A percentile compares a stretch with the other conserved stretches of the same genome.
Evolutionary conservation across 2,797 vertebrate species (phyloP).

Genomic region (Hemitrygon akajei): DNA sequence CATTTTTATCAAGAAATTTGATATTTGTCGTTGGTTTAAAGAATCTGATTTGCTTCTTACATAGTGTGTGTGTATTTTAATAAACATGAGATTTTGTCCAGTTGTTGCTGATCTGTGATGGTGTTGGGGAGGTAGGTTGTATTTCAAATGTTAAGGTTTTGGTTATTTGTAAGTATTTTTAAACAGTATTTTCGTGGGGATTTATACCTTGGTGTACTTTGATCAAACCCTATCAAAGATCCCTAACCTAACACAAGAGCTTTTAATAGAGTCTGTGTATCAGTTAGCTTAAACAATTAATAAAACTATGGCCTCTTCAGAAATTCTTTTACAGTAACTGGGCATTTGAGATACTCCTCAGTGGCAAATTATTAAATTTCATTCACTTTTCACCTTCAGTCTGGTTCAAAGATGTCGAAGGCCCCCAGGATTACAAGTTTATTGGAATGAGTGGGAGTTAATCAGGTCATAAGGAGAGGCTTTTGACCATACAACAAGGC

Average conservation of each 20-base stretch:
- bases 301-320: neutral
- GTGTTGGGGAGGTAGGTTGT: neutral
- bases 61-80: neutral
- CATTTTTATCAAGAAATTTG: neutral
- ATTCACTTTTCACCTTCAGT: neutral
- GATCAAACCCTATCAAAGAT: neutral
- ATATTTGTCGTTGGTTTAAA: neutral
- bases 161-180: neutral
- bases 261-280: neutral
- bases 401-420: neutral
- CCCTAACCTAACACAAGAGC: neutral
- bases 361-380: neutral
- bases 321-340: neutral
- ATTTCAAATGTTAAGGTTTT: neutral
- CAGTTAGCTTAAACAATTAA: neutral
- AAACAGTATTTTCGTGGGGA: neutral
- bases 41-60: neutral
- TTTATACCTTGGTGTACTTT: neutral
- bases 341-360: neutral
- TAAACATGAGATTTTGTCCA: neutral
- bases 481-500: neutral
- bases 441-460: neutral
- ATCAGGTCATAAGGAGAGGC: too few species aligned
- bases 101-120: too few species aligned
- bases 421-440: neutral